Evolutionary conservation across 2,888 invertebrate species (phyloP).

Genomic region (Uropetala carovei): DNA sequence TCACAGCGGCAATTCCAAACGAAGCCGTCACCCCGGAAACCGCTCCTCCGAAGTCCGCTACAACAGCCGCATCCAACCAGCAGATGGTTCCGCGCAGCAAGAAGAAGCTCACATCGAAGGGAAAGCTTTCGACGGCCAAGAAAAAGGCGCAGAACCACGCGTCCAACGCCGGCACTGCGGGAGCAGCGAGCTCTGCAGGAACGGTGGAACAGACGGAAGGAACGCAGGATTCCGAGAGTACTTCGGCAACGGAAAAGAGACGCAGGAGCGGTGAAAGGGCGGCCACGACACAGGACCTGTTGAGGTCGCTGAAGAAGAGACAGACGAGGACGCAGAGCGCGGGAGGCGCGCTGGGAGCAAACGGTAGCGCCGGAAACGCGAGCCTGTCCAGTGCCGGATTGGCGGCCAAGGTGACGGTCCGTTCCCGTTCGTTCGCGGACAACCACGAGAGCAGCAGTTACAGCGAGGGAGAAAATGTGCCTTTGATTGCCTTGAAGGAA

Average conservation of each 20-base stretch:
- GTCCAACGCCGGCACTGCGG: too few species aligned
- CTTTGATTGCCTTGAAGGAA: constrained; percentile 65
- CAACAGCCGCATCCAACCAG: background rate
- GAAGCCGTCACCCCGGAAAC: background rate
- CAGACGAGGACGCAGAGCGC: constrained; percentile 54
- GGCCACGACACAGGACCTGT: constrained; percentile 55
- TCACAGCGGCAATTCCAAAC: background rate
- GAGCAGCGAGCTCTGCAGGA: background rate
- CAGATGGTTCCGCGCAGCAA: background rate
- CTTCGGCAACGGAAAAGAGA: constrained; percentile 35
- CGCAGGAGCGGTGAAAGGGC: constrained; percentile 64
- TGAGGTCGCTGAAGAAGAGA: constrained; percentile 62
- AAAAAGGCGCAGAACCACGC: background rate
- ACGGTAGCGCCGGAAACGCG: background rate
- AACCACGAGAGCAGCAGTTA: constrained; percentile 64
- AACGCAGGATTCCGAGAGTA: constrained; percentile 68
- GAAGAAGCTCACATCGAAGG: background rate
- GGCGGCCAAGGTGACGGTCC: constrained; percentile 43
- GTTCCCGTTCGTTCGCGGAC: constrained; percentile 55
- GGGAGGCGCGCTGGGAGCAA: background rate
- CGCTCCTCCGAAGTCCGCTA: background rate
- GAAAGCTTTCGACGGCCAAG: constrained; percentile 26
- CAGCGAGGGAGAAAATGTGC: constrained; percentile 65
- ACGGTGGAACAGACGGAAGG: too few species aligned
- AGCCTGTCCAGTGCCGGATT: background rate